Evolutionary conservation across 2,113 vertebrate genomes (phyloP), one percentile per base, ranked within the genome.

Genomic region (Sprattus sprattus): DNA sequence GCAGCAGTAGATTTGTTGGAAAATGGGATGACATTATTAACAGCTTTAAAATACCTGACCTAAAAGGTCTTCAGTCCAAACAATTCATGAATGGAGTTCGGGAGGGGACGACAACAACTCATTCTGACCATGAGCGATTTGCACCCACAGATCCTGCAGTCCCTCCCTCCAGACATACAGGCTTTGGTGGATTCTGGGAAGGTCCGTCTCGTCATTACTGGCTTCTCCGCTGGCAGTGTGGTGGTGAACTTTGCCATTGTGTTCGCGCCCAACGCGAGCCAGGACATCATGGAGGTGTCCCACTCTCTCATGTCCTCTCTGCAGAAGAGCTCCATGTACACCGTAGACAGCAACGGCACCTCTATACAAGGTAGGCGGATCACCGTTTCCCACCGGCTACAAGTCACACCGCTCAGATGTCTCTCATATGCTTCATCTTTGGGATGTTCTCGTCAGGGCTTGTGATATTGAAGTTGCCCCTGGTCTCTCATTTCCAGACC

Each of bases 241-340:
- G 90, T 96, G 71, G 93, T 96, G 32, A 89, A 89, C 52, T 96
- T 97, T 64, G 80, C 10, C 54, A 20, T 98, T n/a, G 88, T 95
- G 87, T 82, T 95, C 49, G 81, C 81, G 0, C 85, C 89, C 6
- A 91, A 82, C 45, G 39, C 91, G 92, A 89, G 88, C 18, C 82
- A 89, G 20, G 71, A 90, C 81, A 90, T 93, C 85, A 44, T 0
- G 9, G 89, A 87, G 0, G 89, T 95, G 88, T 93, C 96, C 2
- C 50, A 18, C 0, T 82, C 60, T 0, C 89, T 98, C 84, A 88
- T 91, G 1, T 0, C 81, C 0, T 96, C 96, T 82, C 92, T 98
- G 28, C 91, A 83, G 88, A 94, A 92, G 67, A 93, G 88, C 81
- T 90, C 93, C 39, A 81, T 6, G 87, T 96, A 96, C 90, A 89